These are phyloP conservation scores for Motacilla tschutschensis DNA, from an alignment of 2,113 vertebrate genomes.

Conservation along the genomic window DNA sequence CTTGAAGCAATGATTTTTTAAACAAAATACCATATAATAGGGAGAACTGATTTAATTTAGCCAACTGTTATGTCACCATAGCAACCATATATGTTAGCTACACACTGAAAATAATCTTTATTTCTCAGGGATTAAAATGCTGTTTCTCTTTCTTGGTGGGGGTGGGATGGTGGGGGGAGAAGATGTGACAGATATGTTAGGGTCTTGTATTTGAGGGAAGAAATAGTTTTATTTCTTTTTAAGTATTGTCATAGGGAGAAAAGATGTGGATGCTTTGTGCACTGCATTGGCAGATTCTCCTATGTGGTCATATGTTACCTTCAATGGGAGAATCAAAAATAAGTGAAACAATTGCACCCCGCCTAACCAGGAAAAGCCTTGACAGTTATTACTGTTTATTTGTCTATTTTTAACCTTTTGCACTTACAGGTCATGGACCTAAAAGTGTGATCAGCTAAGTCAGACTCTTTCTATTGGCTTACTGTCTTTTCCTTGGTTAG, in stretches of 20 bases:
- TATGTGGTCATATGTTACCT: neutral
- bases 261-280: neutral
- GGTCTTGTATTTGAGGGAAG: neutral
- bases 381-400: neutral
- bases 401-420: neutral
- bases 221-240: neutral
- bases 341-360: neutral
- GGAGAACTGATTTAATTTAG: constrained; percentile 18
- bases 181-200: neutral
- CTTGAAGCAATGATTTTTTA: constrained; percentile 6
- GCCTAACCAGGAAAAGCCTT: neutral
- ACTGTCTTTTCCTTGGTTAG: neutral
- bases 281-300: neutral
- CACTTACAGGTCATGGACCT: neutral
- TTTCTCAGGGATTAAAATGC: neutral
- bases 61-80: constrained; percentile 47
- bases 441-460: rapidly evolving
- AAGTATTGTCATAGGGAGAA: neutral
- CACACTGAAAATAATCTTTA: neutral
- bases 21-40: constrained; percentile 40
- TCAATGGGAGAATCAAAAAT: neutral
- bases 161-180: too few relatives aligned
- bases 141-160: neutral
- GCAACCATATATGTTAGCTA: constrained; percentile 35
- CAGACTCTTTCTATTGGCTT: neutral